A percentile compares a stretch with the other conserved stretches of the same genome.
Conservation (phyloP, 2,888 invertebrate species). For the Nomada goodeniana region DNA sequence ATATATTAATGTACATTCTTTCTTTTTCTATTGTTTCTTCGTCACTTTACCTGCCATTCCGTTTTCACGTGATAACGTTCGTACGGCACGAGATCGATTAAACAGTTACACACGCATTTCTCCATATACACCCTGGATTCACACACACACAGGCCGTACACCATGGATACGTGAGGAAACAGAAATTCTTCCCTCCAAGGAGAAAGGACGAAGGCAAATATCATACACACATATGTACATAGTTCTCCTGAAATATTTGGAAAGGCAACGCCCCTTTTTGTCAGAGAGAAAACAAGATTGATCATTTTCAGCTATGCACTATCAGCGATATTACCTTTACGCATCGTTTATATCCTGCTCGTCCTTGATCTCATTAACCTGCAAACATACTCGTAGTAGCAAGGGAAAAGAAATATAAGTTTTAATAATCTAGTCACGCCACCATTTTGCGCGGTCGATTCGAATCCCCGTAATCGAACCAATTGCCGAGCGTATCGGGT, state of each 20-base stretch:
- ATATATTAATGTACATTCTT: neutral
- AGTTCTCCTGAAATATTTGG: neutral
- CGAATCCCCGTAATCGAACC: constrained; percentile 10
- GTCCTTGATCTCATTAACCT: constrained; percentile 47
- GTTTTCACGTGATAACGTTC: constrained; percentile 61
- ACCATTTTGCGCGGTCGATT: constrained; percentile 35
- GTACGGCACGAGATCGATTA: constrained; percentile 63
- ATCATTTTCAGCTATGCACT: neutral
- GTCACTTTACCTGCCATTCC: constrained; percentile 30
- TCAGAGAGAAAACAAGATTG: neutral
- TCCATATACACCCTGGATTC: neutral
- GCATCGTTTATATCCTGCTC: neutral
- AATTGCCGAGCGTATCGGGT: neutral
- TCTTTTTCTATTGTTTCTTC: neutral
- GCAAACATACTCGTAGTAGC: constrained; percentile 23
- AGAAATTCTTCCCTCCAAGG: neutral
- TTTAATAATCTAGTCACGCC: constrained; percentile 21
- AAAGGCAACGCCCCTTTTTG: constrained; percentile 53
- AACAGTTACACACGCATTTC: constrained; percentile 40
- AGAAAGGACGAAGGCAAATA: neutral
- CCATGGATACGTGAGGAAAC: neutral
- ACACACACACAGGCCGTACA: constrained; percentile 6
- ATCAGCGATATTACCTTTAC: neutral
- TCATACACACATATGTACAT: neutral
- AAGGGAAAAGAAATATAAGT: neutral